Evolutionary conservation across 2,113 vertebrate species (phyloP), one percentile per base, ranked within the genome.

Genomic region (Martes martes): DNA sequence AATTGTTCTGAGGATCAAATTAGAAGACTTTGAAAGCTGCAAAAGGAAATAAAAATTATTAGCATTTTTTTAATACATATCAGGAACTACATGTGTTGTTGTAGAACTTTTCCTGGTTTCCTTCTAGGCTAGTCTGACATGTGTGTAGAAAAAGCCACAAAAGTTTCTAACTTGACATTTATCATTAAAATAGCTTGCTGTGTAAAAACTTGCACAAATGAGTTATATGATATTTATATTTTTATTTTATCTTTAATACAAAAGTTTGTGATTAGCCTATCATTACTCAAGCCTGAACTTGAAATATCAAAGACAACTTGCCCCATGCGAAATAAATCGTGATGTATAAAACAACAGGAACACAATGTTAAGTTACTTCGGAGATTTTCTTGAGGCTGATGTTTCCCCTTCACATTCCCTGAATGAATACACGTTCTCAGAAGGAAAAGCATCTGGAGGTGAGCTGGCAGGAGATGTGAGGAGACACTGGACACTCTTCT

Each of bases 101-200:
- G 0, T 10, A 67, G 36, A 82, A 73, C 23, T 63, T 73, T 24
- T 82, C 31, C 15, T 39, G 14, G 7, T 91, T 96, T 91, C 26
- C 11, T 87, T 57, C 50, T 36, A 11, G 45, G 26, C 14, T 82
- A 86, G 18, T 67, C 67, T 91, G 19, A 52, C 7, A 47, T 39
- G 6, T 83, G 13, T 63, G 74, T 88, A 7, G 28, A 69, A 69
- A 69, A 69, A 36, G 6, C n/a, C 57, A 93, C 7, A 21, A 28
- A 84, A 67, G 3, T 42, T 94, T 94, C 31, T 4, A 87, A 36
- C 76, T 57, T 97, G 39, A 47, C 13, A 73, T 67, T 69, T 28
- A 16, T 39, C 15, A 92, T 65, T 81, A 78, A 87, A 93, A 79
- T 85, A 65, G 67, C 36, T 89, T 93, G 45, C n/a, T 55, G 52